phyloP scores from a whole-genome alignment of 2,888 invertebrate genomes.

The Napeogenes inachia region DNA sequence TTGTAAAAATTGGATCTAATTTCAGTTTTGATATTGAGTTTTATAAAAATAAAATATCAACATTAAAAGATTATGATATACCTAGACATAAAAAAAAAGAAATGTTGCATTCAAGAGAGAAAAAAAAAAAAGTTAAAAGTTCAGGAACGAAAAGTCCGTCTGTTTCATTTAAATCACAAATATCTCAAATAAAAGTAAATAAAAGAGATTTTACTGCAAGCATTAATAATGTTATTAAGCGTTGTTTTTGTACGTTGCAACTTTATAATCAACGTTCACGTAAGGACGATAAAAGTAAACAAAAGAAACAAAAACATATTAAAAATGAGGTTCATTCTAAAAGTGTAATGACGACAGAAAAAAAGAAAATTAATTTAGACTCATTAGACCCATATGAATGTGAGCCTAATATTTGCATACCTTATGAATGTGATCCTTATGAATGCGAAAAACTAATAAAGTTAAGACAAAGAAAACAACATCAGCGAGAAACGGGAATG shows the following conservation, averaged over 20 bases:
- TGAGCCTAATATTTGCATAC: slow-evolving; percentile 43
- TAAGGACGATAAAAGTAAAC: neutral
- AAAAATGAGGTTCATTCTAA: slow-evolving; percentile 18
- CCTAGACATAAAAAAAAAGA: slow-evolving; percentile 1
- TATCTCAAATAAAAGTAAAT: slow-evolving; percentile 6
- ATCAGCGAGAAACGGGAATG: slow-evolving; percentile 25
- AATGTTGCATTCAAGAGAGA: slow-evolving; percentile 12
- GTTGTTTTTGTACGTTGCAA: slow-evolving; percentile 23
- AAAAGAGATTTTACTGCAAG: slow-evolving; percentile 12
- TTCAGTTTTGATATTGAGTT: slow-evolving; percentile 29
- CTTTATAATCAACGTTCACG: slow-evolving; percentile 4
- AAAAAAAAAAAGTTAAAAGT: slow-evolving; percentile 20
- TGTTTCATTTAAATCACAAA: slow-evolving; percentile 9
- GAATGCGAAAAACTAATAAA: slow-evolving; percentile 40
- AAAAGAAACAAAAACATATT: neutral
- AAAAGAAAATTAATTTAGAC: slow-evolving; percentile 10
- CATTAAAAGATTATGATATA: slow-evolving; percentile 14
- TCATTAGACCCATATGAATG: slow-evolving; percentile 41
- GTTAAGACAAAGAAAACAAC: slow-evolving; percentile 31
- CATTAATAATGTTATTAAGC: slow-evolving; percentile 20
- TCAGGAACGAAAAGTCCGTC: slow-evolving; percentile 7
- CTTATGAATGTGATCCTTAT: slow-evolving; percentile 42
- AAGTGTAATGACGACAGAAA: slow-evolving; percentile 25
- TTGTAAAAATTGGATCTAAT: slow-evolving; percentile 21
- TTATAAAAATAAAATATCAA: slow-evolving; percentile 17